These are phyloP conservation scores for Oxyruncus cristatus DNA, from an alignment of 2,113 vertebrate species.

Conservation along the genomic window DNA sequence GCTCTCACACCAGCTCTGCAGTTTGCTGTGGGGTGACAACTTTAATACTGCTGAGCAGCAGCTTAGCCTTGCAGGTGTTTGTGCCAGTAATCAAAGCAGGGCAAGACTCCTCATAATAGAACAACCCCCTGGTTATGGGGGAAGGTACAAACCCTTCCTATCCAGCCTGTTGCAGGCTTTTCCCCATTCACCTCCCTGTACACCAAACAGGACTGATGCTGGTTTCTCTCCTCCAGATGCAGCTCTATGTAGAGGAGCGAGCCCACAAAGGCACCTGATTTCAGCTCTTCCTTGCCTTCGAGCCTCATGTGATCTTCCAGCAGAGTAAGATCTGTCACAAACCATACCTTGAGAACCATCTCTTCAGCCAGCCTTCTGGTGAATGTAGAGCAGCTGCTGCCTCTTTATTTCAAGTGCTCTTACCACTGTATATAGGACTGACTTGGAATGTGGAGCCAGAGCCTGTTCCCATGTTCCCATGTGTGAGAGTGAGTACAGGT, in stretches of 20 bases:
- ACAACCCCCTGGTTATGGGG: neutral
- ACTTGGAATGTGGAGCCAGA: slow-evolving; percentile 43
- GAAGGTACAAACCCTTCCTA: neutral
- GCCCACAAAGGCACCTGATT: slow-evolving; percentile 86
- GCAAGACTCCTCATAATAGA: neutral
- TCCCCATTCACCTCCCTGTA: neutral
- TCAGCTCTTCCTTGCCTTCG: neutral
- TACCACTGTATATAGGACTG: slow-evolving; percentile 45
- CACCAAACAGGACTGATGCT: neutral
- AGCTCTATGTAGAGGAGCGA: slow-evolving; percentile 94
- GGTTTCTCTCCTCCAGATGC: slow-evolving; percentile 81
- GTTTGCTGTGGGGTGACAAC: neutral
- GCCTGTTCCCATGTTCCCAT: neutral
- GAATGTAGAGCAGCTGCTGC: slow-evolving; percentile 48
- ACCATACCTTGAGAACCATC: neutral
- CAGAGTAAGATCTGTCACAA: neutral
- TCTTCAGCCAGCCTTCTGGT: neutral
- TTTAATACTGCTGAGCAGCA: neutral
- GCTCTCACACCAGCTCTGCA: neutral
- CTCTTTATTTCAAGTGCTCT: slow-evolving; percentile 73
- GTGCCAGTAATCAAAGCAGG: neutral
- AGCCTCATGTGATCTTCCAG: slow-evolving; percentile 8
- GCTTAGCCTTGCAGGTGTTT: neutral
- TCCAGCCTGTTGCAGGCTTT: neutral
- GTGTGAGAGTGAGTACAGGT: neutral